Evolutionary conservation across 1,140 invertebrate genomes (phyloP), one percentile per base, ranked within the genome.

Genomic region (Aphidius ervi): DNA sequence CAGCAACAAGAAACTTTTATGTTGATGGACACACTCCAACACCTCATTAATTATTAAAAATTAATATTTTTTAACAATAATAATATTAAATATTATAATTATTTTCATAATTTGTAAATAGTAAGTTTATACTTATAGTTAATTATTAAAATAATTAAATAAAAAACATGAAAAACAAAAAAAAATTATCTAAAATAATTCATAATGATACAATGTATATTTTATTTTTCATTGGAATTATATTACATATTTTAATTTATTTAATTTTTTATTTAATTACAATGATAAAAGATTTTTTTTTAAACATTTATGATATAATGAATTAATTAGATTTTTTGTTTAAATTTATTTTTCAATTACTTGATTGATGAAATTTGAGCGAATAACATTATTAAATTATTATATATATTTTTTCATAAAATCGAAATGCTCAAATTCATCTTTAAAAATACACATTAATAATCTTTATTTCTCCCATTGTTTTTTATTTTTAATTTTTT

Each of bases 1-100:
- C 87, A 77, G 93, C 92, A 37, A 99, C 97, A 5, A 85, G 95
- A 65, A 99, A 99, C 75, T 99, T 99, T 79, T 99, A 99, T 83
- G 97, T 99, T 10, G 97, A 99, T 82, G 97, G 95, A 40, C 95
- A 98, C 70, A 93, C 91, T 70, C 95, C 95, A 20, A 86, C 91
- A 65, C 90, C 93, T 43, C 95, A 97, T 80, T 97, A 81, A 82
- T 6, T 1, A 9, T 6, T 16, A n/a, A 16, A 9, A 48, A 7
- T 45, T 40, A 39, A 8, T 37, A 46, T 50, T 6, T 59, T 3
- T n/a, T n/a, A n/a, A n/a, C n/a, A n/a, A n/a, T n/a, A 20, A 50
- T 6, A 6, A 56, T 23, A 46, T 37, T 60, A 52, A 53, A 46
- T 60, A 53, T 23, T 59, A 5, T 45, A 46, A 56, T 43, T 23